Percentiles rank a stretch among this genome's conserved stretches.
These are phyloP conservation scores for Megaceryle torquata DNA, from an alignment of 2,113 vertebrate species.

Conservation along the genomic window DNA sequence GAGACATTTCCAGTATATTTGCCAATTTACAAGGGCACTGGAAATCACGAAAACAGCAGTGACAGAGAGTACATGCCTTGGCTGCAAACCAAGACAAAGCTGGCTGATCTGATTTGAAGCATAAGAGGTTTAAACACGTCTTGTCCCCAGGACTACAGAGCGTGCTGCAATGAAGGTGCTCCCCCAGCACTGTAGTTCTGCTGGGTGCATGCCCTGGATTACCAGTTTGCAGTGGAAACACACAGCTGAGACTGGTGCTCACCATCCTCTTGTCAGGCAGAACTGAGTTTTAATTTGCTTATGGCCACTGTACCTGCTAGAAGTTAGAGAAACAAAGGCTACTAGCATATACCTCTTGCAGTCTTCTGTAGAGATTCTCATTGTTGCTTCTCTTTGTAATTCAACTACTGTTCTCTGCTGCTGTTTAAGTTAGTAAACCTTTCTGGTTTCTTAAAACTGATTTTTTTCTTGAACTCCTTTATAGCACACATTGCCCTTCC, in stretches of 20 bases:
- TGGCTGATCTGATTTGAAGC: background rate
- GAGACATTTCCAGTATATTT: background rate
- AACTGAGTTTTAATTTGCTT: background rate
- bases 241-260: background rate
- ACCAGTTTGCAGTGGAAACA: background rate
- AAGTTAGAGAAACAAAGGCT: background rate
- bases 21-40: background rate
- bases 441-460: background rate
- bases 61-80: background rate
- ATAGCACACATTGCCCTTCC: background rate
- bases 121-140: background rate
- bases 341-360: background rate
- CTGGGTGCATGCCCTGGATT: background rate
- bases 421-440: background rate
- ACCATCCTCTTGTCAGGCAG: background rate
- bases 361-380: background rate
- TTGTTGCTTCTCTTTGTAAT: background rate
- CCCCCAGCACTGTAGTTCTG: fast-evolving
- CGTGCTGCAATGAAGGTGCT: background rate
- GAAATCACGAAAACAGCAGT: background rate
- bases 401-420: background rate
- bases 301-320: background rate
- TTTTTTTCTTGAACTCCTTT: background rate
- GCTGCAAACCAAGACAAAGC: background rate
- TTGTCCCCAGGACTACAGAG: fast-evolving